Percentiles rank a stretch among this genome's conserved stretches.
phyloP scores from a whole-genome alignment of 1,140 invertebrate species.

The Gryllus bimaculatus region DNA sequence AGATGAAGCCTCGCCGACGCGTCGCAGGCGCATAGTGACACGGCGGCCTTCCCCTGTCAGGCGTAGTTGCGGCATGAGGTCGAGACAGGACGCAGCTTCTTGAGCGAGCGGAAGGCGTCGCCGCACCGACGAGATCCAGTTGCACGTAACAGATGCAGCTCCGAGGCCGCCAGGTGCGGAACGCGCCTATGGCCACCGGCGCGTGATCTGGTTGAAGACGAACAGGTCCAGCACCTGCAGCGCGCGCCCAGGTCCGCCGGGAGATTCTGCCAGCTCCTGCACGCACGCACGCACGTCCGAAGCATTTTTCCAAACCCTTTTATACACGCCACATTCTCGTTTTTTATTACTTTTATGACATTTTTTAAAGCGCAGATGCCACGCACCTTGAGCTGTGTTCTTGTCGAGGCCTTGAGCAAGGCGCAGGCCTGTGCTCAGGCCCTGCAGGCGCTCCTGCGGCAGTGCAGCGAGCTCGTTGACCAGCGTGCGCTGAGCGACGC shows the following conservation, averaged over 20 bases:
- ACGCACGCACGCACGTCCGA: too few relatives aligned
- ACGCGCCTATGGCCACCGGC: constrained; percentile 64
- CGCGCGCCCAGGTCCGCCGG: constrained; percentile 28
- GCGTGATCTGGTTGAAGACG: constrained; percentile 71
- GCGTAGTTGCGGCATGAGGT: too few relatives aligned
- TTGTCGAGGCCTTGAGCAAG: constrained; percentile 72
- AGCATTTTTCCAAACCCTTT: too few relatives aligned
- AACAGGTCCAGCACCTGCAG: constrained; percentile 72
- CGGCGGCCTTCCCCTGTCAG: too few relatives aligned
- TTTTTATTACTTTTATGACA: too few relatives aligned
- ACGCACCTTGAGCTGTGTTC: constrained; percentile 49
- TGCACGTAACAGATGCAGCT: constrained; percentile 70
- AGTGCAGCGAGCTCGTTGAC: constrained; percentile 74
- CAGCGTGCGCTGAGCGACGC: constrained; percentile 65
- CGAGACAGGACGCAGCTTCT: too few relatives aligned
- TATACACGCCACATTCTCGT: too few relatives aligned
- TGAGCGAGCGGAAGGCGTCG: constrained; percentile 69
- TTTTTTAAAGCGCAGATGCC: too few relatives aligned
- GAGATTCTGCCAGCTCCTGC: constrained; percentile 67
- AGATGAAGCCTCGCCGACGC: too few relatives aligned
- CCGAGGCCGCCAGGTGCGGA: constrained; percentile 55
- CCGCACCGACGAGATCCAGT: constrained; percentile 68
- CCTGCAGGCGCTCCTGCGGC: constrained; percentile 73
- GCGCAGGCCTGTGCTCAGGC: constrained; percentile 59
- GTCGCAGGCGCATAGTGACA: too few relatives aligned